Evolutionary conservation across 2,113 vertebrate species (phyloP).

Genomic region (Agelaius tricolor): DNA sequence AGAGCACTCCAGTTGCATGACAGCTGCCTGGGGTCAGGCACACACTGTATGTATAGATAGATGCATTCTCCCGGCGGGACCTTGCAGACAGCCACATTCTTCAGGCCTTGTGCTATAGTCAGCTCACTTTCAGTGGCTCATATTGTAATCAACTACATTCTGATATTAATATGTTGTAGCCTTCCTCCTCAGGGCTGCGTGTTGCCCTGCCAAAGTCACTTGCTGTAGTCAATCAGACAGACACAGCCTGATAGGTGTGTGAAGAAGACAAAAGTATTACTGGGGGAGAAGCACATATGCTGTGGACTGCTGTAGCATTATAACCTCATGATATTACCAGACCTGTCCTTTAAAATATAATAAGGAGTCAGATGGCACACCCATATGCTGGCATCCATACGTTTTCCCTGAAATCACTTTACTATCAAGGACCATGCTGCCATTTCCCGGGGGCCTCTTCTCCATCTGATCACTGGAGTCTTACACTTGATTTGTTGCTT

Average conservation of each 20-base stretch:
- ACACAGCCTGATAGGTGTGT: not conserved
- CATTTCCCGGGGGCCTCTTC: not conserved
- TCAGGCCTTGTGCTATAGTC: constrained; percentile 44
- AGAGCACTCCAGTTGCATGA: not conserved
- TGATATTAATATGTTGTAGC: constrained; percentile 39
- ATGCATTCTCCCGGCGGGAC: constrained; percentile 17
- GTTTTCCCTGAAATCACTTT: not conserved
- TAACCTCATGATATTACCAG: not conserved
- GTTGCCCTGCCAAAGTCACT: constrained; percentile 30
- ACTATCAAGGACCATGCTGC: not conserved
- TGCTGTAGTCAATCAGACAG: constrained; percentile 54
- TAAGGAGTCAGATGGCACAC: not conserved
- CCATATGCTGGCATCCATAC: not conserved
- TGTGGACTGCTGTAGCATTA: not conserved
- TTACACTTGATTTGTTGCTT: not conserved
- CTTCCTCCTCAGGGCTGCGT: not conserved
- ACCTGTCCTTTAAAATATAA: constrained; percentile 18
- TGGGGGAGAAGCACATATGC: not conserved
- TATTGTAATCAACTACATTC: constrained; percentile 43
- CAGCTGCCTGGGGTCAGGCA: constrained; percentile 24
- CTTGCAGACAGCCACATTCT: constrained; percentile 52
- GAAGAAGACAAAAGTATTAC: not conserved
- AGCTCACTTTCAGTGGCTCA: constrained; percentile 31
- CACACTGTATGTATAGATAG: constrained; percentile 35
- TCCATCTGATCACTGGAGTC: not conserved